These are phyloP conservation scores for Oceanodroma tethys DNA, from an alignment of 2,113 vertebrate genomes.

Conservation along the genomic window DNA sequence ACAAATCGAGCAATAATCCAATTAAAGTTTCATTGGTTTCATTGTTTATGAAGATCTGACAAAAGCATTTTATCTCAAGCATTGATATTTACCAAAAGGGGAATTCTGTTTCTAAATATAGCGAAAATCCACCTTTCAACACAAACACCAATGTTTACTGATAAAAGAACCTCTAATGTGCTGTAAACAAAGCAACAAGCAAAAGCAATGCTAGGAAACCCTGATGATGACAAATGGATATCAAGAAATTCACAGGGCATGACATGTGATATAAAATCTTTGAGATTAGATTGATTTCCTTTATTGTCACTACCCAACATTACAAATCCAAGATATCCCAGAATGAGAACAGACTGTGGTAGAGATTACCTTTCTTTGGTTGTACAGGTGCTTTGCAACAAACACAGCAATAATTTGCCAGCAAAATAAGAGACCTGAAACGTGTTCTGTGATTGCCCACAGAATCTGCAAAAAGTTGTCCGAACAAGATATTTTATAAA, in stretches of 20 bases:
- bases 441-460: neutral
- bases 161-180: neutral
- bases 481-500: neutral
- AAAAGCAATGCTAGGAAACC: neutral
- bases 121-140: neutral
- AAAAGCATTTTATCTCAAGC: neutral
- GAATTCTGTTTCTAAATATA: neutral
- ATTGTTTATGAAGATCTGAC: constrained; percentile 8
- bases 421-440: neutral
- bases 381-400: neutral
- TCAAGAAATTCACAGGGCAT: neutral
- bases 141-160: neutral
- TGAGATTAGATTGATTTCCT: neutral
- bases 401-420: neutral
- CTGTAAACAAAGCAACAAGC: neutral
- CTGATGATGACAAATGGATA: neutral
- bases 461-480: neutral
- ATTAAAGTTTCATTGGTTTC: neutral
- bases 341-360: neutral
- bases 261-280: neutral
- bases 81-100: neutral
- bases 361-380: neutral
- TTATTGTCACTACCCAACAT: neutral
- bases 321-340: neutral
- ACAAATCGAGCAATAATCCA: constrained; percentile 4